Conservation (phyloP, 2,888 invertebrate genomes). For the Gasteruption jaculator region DNA sequence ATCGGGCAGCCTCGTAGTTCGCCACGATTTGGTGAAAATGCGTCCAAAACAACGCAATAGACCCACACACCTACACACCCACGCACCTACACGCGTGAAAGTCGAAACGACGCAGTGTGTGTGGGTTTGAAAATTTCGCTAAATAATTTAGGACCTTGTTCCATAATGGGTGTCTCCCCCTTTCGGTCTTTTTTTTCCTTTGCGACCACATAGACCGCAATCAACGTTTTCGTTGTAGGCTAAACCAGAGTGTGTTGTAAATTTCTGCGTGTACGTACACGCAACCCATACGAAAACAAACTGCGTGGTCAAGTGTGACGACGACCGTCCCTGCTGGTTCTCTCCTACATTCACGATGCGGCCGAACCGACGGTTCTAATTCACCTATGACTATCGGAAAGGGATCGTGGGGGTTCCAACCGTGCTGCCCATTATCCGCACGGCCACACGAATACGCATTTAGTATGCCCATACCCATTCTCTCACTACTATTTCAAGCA, state of each 20-base stretch:
- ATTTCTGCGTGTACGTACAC: conserved; percentile 12
- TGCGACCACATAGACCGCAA: conserved; percentile 5
- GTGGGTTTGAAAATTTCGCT: conserved; percentile 11
- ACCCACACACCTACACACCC: background rate
- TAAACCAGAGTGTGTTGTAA: too few relatives aligned
- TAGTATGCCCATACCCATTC: too few relatives aligned
- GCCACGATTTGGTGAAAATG: too few relatives aligned
- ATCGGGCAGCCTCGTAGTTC: too few relatives aligned
- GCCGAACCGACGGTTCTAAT: conserved; percentile 31
- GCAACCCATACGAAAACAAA: too few relatives aligned
- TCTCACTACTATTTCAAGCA: too few relatives aligned
- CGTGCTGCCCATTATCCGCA: conserved; percentile 38
- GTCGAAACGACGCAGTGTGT: too few relatives aligned
- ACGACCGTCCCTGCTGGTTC: conserved; percentile 28
- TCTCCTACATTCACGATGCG: conserved; percentile 28
- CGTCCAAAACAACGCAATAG: too few relatives aligned
- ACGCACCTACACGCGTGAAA: background rate
- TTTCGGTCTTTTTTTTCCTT: conserved; percentile 14
- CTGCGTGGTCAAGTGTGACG: conserved; percentile 36
- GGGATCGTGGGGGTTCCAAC: conserved; percentile 22
- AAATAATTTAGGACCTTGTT: conserved; percentile 11
- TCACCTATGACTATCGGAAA: conserved; percentile 32
- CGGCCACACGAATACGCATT: conserved; percentile 31
- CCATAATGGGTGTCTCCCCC: too few relatives aligned
- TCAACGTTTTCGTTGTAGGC: too few relatives aligned